Conservation (phyloP, 2,113 vertebrate species). For the Canis aureus region DNA sequence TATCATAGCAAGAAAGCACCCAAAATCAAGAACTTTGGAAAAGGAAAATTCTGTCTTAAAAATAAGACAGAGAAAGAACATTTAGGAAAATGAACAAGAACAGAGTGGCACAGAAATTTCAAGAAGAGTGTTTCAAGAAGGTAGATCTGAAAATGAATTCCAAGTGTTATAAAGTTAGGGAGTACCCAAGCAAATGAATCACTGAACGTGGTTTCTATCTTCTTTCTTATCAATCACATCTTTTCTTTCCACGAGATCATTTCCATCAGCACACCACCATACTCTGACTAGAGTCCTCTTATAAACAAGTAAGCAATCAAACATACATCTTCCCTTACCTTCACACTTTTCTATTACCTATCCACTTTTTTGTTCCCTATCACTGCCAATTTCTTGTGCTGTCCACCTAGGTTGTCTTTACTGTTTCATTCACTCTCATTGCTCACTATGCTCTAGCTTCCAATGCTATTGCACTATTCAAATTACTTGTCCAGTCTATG, state of each 20-base stretch:
- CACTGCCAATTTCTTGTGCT: neutral
- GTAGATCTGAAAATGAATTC: conserved; percentile 14
- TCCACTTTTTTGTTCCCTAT: neutral
- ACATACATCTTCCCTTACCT: neutral
- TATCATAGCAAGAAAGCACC: conserved; percentile 23
- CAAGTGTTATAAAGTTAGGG: neutral
- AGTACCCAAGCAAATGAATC: neutral
- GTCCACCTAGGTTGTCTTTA: neutral
- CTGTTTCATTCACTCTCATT: neutral
- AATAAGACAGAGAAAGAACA: conserved; percentile 23
- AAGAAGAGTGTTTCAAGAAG: conserved; percentile 1
- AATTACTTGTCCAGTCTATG: neutral
- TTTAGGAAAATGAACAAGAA: neutral
- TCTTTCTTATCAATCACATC: neutral
- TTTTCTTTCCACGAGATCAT: neutral
- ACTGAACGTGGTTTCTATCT: neutral
- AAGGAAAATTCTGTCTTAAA: neutral
- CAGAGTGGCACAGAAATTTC: neutral
- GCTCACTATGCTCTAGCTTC: neutral
- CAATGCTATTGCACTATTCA: neutral
- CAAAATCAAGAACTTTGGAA: neutral
- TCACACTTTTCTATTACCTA: neutral
- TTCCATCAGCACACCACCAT: neutral
- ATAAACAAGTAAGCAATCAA: conserved; percentile 17
- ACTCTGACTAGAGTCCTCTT: neutral